Percentiles rank a stretch among this genome's conserved stretches.
These are phyloP conservation scores for Bursaphelenchus okinawaensis DNA, from an alignment of 2,888 invertebrate species.

Conservation along the genomic window DNA sequence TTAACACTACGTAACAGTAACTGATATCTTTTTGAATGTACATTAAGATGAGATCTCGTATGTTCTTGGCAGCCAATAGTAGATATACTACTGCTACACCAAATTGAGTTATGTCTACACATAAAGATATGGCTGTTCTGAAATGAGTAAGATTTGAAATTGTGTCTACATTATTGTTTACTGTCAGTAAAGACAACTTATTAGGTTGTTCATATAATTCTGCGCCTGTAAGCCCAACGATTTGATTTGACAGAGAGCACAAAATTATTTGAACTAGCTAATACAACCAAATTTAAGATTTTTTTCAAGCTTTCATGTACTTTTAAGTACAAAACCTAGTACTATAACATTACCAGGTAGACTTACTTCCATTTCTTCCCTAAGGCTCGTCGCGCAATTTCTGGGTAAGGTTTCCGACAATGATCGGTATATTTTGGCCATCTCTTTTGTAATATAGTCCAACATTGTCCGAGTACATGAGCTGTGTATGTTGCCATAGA, in stretches of 20 bases:
- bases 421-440: slow-evolving; percentile 52
- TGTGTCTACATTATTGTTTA: too few relatives aligned
- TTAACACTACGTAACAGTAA: slow-evolving; percentile 49
- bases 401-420: slow-evolving; percentile 45
- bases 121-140: too few relatives aligned
- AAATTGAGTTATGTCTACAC: slow-evolving; percentile 53
- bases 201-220: too few relatives aligned
- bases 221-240: too few relatives aligned
- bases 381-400: slow-evolving; percentile 44
- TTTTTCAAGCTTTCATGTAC: too few relatives aligned
- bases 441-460: slow-evolving; percentile 45
- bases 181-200: too few relatives aligned
- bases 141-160: too few relatives aligned
- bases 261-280: too few relatives aligned
- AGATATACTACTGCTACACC: slow-evolving; percentile 51
- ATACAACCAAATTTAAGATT: too few relatives aligned
- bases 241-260: too few relatives aligned
- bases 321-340: too few relatives aligned
- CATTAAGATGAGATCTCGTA: slow-evolving; percentile 46
- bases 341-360: too few relatives aligned
- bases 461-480: slow-evolving; percentile 45
- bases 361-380: slow-evolving; percentile 28
- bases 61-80: slow-evolving; percentile 50
- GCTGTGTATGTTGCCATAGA: slow-evolving; percentile 43
- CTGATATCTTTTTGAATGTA: slow-evolving; percentile 23